These are phyloP conservation scores for Boleophthalmus pectinirostris DNA, from an alignment of 2,113 vertebrate species.

Conservation along the genomic window DNA sequence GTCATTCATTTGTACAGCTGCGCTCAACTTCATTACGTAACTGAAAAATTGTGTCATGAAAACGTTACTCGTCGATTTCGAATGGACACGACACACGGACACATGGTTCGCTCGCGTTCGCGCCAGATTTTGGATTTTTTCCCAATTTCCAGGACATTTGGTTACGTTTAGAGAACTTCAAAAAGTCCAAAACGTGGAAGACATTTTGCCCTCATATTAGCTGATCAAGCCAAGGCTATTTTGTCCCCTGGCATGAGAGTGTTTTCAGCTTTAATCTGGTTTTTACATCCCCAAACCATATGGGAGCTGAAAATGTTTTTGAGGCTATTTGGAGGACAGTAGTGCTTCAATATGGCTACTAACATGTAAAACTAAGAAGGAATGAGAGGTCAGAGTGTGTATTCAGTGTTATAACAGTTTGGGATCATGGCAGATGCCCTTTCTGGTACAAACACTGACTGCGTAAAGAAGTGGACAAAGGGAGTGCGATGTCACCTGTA, in stretches of 20 bases:
- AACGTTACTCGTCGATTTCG: neutral
- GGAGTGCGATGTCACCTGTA: too few relatives aligned
- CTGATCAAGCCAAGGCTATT: neutral
- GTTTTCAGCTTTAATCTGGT: neutral
- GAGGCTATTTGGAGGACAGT: neutral
- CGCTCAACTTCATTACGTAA: neutral
- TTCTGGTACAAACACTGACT: too few relatives aligned
- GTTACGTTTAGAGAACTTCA: neutral
- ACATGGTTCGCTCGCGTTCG: neutral
- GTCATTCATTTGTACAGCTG: conserved; percentile 3
- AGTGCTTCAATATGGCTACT: neutral
- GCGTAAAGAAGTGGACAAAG: too few relatives aligned
- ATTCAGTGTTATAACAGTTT: neutral
- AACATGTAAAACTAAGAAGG: neutral
- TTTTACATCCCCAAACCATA: neutral
- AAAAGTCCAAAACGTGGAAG: conserved; percentile 6
- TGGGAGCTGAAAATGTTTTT: neutral
- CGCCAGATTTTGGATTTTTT: neutral
- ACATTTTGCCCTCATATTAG: conserved; percentile 3
- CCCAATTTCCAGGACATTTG: conserved; percentile 6
- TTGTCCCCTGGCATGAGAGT: neutral
- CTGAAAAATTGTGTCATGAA: conserved; percentile 4
- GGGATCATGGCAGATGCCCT: too few relatives aligned
- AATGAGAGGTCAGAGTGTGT: conserved; percentile 11
- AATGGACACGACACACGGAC: neutral